Conservation (phyloP, 2,888 invertebrate genomes). For the Limulus polyphemus region DNA sequence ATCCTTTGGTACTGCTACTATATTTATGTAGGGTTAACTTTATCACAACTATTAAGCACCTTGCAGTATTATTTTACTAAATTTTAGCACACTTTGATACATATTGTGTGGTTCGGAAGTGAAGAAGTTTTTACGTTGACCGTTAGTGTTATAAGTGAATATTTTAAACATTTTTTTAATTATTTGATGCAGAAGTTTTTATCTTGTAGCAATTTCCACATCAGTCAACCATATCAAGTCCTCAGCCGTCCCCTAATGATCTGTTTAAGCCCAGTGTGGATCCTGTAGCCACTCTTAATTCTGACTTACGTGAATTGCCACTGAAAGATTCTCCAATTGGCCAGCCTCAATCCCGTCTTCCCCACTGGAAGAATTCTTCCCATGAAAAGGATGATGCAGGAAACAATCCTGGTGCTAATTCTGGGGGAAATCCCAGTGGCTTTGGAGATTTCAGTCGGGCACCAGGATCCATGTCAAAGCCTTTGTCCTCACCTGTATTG, state of each 20-base stretch:
- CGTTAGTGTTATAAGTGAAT: too few relatives aligned
- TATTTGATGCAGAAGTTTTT: too few relatives aligned
- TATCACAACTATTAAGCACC: too few relatives aligned
- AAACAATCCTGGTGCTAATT: conserved; percentile 18
- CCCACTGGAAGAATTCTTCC: conserved; percentile 62
- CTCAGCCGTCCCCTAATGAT: conserved; percentile 8
- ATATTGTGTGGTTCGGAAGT: too few relatives aligned
- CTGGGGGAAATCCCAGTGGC: not conserved
- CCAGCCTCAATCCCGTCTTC: conserved; percentile 17
- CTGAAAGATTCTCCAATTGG: conserved; percentile 44
- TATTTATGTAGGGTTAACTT: too few relatives aligned
- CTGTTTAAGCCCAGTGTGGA: conserved; percentile 16
- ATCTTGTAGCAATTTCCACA: too few relatives aligned
- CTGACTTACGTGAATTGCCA: conserved; percentile 63
- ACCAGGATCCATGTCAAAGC: conserved; percentile 46
- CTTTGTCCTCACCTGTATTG: conserved; percentile 6
- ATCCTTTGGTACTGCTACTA: too few relatives aligned
- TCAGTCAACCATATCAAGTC: too few relatives aligned
- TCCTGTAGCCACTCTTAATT: conserved; percentile 45
- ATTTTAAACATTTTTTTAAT: too few relatives aligned
- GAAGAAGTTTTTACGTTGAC: too few relatives aligned
- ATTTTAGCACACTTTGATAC: too few relatives aligned
- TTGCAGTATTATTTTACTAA: too few relatives aligned
- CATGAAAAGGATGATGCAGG: conserved; percentile 40
- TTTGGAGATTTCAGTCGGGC: conserved; percentile 67